phyloP scores from a whole-genome alignment of 1,140 invertebrate species.

The Drosophila subobscura region DNA sequence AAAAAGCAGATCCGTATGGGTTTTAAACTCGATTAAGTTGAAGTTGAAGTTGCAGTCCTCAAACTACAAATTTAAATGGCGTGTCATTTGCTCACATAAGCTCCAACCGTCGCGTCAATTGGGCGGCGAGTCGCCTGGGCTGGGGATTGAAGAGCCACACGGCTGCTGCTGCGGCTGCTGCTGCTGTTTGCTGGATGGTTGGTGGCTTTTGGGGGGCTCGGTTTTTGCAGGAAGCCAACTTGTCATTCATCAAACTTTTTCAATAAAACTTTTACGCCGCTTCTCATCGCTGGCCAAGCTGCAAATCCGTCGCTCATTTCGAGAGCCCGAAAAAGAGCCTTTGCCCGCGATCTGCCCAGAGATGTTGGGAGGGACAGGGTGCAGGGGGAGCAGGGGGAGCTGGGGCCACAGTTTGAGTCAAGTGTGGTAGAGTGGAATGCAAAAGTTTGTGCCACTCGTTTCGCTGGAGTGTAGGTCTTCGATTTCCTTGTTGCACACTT shows the following conservation, averaged over 20 bases:
- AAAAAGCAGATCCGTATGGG: not conserved
- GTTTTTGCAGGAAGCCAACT: conserved; percentile 42
- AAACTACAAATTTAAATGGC: conserved; percentile 37
- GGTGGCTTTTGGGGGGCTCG: not conserved
- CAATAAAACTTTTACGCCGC: conserved; percentile 73
- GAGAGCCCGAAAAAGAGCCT: conserved; percentile 23
- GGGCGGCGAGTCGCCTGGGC: not conserved
- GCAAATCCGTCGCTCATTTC: conserved; percentile 58
- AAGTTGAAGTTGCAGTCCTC: not conserved
- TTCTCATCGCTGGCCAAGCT: conserved; percentile 44
- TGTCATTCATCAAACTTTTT: conserved; percentile 80
- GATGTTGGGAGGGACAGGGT: not conserved
- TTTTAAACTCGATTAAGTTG: conserved; percentile 22
- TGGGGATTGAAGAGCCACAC: not conserved
- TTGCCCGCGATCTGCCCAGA: not conserved
- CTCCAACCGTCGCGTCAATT: conserved; percentile 16
- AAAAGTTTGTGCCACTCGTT: conserved; percentile 33
- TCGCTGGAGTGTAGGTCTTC: conserved; percentile 36
- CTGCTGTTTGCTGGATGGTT: not conserved
- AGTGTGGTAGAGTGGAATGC: conserved; percentile 24
- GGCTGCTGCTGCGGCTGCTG: not conserved
- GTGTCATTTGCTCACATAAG: conserved; percentile 45
- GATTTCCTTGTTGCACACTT: conserved; percentile 13
- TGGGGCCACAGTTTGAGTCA: not conserved
- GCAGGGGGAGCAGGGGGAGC: too few relatives aligned